phyloP scores from a whole-genome alignment of 2,113 vertebrate genomes.

The Ivindomyrus marchei region DNA sequence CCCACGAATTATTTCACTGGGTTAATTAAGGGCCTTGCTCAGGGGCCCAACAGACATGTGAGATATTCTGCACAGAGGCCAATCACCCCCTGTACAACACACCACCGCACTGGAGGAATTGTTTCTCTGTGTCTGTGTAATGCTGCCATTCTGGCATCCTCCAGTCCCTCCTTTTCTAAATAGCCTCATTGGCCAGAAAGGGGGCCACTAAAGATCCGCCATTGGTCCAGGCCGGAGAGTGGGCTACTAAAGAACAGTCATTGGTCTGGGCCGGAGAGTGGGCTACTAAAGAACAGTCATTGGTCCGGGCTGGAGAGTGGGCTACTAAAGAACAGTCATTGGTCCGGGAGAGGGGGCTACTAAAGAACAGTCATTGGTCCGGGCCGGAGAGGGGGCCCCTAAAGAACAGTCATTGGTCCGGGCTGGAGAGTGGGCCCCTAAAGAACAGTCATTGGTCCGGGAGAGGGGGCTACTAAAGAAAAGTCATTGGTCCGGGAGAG shows the following conservation, averaged over 20 bases:
- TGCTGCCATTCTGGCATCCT: neutral
- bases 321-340: neutral
- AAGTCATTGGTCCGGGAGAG: no score
- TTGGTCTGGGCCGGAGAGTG: no score
- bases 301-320: neutral
- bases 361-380: no score
- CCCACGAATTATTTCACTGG: no score
- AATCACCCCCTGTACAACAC: neutral
- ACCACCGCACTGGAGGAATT: neutral
- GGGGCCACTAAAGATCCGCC: no score
- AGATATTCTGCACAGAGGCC: neutral
- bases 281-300: no score
- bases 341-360: neutral
- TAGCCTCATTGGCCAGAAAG: neutral
- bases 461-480: no score
- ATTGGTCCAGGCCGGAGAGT: no score
- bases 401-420: neutral
- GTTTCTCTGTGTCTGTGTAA: neutral
- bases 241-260: no score
- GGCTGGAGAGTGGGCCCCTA: neutral
- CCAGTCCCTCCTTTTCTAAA: neutral
- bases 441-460: neutral
- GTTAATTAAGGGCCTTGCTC: no score
- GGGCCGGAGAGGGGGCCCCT: no score
- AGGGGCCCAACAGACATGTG: no score